Evolutionary conservation across 1,140 invertebrate genomes (phyloP).

Genomic region (Tachypleus tridentatus): DNA sequence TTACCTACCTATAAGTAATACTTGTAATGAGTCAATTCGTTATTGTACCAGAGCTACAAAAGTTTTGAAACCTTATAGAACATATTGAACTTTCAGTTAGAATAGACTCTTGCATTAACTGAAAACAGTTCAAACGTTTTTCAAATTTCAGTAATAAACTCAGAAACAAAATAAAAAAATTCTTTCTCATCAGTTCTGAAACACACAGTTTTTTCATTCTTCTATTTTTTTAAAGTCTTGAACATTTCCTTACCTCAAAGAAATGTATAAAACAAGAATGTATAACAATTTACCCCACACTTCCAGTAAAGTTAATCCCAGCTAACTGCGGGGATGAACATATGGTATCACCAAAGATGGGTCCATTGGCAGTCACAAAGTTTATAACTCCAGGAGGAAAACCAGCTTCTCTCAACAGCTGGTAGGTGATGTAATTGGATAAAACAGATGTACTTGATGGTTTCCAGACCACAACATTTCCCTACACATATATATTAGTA

Average conservation of each 20-base stretch:
- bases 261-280: too few relatives aligned
- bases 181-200: neutral
- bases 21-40: too few relatives aligned
- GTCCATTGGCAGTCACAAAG: conserved; percentile 68
- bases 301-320: conserved; percentile 96
- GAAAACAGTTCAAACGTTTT: too few relatives aligned
- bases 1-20: too few relatives aligned
- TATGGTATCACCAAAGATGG: conserved; percentile 81
- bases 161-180: neutral
- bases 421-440: conserved; percentile 90
- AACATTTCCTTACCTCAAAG: too few relatives aligned
- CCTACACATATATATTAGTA: conserved; percentile 40
- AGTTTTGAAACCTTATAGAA: too few relatives aligned
- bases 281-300: conserved; percentile 57
- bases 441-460: conserved; percentile 95
- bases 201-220: neutral
- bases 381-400: conserved; percentile 93
- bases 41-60: too few relatives aligned
- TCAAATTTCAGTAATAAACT: too few relatives aligned
- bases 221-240: too few relatives aligned
- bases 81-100: too few relatives aligned
- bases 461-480: conserved; percentile 94
- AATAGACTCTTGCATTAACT: too few relatives aligned
- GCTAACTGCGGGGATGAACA: conserved; percentile 72
- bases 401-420: conserved; percentile 80